phyloP scores from a whole-genome alignment of 1,140 invertebrate genomes.

The Uloborus diversus region DNA sequence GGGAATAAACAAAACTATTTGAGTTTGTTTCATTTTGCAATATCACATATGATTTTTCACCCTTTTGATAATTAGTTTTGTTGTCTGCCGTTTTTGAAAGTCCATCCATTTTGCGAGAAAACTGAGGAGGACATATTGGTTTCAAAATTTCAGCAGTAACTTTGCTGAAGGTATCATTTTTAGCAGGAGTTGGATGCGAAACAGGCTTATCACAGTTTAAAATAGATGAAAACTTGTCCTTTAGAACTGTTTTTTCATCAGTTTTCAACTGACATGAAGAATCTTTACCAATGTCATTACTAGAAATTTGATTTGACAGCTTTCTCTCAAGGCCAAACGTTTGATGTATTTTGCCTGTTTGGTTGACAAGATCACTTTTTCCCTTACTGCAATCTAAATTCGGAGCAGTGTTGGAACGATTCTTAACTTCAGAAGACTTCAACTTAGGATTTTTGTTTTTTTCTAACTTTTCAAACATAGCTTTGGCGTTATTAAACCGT shows the following conservation, averaged over 20 bases:
- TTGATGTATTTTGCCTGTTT: too few species aligned
- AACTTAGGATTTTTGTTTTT: conserved; percentile 57
- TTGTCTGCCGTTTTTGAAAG: not conserved
- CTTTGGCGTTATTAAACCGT: conserved; percentile 91
- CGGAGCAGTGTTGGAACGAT: conserved; percentile 12
- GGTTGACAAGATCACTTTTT: too few species aligned
- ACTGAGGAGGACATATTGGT: not conserved
- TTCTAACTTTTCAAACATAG: conserved; percentile 91
- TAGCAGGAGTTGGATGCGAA: too few species aligned
- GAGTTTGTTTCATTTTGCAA: not conserved
- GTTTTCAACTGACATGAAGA: too few species aligned
- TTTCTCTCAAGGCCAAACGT: too few species aligned
- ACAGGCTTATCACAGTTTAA: too few species aligned
- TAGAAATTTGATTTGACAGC: too few species aligned
- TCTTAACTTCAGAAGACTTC: not conserved
- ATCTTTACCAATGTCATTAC: too few species aligned
- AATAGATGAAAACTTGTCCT: too few species aligned
- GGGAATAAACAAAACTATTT: not conserved
- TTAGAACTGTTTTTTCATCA: too few species aligned
- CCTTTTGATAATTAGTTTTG: conserved; percentile 25
- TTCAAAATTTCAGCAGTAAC: conserved; percentile 27
- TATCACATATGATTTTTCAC: not conserved
- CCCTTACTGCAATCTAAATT: conserved; percentile 4
- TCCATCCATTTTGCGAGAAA: not conserved
- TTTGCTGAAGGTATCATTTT: conserved; percentile 38